Conservation (phyloP, 2,888 invertebrate genomes). For the Drosophila cognata region DNA sequence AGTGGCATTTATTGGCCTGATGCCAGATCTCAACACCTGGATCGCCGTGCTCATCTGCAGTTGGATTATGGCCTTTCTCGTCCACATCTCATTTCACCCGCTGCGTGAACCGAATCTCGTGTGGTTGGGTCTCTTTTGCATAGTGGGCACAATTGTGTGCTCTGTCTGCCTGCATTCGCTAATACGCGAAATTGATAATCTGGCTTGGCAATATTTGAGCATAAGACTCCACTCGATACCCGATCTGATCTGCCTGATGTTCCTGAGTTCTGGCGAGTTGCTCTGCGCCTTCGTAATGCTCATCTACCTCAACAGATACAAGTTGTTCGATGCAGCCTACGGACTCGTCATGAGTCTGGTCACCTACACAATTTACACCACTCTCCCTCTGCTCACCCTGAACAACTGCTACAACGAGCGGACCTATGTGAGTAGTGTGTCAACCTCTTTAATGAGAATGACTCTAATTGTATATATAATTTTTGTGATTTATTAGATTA, state of each 20-base stretch:
- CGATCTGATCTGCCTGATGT: conserved; percentile 35
- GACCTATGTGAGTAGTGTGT: conserved; percentile 23
- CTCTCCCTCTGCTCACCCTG: conserved; percentile 35
- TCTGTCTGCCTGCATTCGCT: conserved; percentile 16
- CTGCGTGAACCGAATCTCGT: conserved; percentile 27
- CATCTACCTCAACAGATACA: conserved; percentile 1
- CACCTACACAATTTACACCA: conserved; percentile 29
- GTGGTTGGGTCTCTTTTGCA: background rate
- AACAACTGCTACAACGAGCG: conserved; percentile 30
- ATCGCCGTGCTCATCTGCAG: background rate
- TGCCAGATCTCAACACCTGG: background rate
- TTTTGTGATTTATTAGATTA: conserved; percentile 24
- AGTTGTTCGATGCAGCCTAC: conserved; percentile 34
- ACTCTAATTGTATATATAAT: background rate
- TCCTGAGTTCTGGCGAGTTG: conserved; percentile 27
- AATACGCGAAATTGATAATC: conserved; percentile 32
- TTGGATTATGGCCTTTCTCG: conserved; percentile 23
- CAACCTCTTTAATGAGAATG: background rate
- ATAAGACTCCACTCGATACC: conserved; percentile 17
- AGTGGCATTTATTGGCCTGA: conserved; percentile 6
- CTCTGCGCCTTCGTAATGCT: conserved; percentile 24
- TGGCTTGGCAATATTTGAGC: conserved; percentile 54
- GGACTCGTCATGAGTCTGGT: conserved; percentile 45
- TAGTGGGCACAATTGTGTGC: conserved; percentile 24
- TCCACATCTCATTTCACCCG: conserved; percentile 32